Percentiles rank a stretch among this genome's conserved stretches.
Conservation (phyloP, 2,113 vertebrate genomes). For the Paralichthys olivaceus region DNA sequence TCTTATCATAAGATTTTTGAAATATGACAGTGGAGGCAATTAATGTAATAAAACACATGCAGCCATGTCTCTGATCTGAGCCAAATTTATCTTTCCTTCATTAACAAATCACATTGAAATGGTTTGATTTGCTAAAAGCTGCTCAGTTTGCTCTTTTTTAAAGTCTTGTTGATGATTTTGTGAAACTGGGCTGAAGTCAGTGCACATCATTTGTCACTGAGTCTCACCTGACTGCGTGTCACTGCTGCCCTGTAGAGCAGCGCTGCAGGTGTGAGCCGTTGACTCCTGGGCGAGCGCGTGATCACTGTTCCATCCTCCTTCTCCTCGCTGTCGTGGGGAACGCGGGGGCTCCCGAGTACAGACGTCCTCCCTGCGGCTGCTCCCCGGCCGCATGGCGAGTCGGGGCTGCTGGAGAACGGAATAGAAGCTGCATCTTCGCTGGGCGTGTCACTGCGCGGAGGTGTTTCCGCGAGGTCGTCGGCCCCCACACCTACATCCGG, state of each 20-base stretch:
- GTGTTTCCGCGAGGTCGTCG: slow-evolving; percentile 77
- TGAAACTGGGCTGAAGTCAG: slow-evolving; percentile 3
- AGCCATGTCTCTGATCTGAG: neutral
- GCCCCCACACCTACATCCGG: slow-evolving; percentile 55
- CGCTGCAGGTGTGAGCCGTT: slow-evolving; percentile 90
- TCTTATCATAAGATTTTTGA: too few species aligned
- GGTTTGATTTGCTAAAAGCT: too few species aligned
- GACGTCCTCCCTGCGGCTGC: slow-evolving; percentile 76
- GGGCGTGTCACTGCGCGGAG: slow-evolving; percentile 84
- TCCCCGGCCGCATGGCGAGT: slow-evolving; percentile 86
- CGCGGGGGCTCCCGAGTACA: slow-evolving; percentile 72
- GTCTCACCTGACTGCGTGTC: slow-evolving; percentile 90
- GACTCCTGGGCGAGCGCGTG: slow-evolving; percentile 81
- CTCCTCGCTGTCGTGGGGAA: slow-evolving; percentile 81
- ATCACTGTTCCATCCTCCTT: slow-evolving; percentile 80
- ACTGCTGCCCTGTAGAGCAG: slow-evolving; percentile 93
- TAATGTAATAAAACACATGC: neutral
- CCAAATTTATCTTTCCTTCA: too few species aligned
- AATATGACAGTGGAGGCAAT: too few species aligned
- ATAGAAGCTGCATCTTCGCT: slow-evolving; percentile 87
- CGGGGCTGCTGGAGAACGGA: slow-evolving; percentile 89
- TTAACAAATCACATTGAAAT: too few species aligned
- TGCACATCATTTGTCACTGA: neutral
- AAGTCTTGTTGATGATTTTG: neutral
- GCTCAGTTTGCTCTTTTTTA: too few species aligned